Base-by-base conservation (phyloP, 1,140 invertebrate species). In the Procambarus virginalis region DNA sequence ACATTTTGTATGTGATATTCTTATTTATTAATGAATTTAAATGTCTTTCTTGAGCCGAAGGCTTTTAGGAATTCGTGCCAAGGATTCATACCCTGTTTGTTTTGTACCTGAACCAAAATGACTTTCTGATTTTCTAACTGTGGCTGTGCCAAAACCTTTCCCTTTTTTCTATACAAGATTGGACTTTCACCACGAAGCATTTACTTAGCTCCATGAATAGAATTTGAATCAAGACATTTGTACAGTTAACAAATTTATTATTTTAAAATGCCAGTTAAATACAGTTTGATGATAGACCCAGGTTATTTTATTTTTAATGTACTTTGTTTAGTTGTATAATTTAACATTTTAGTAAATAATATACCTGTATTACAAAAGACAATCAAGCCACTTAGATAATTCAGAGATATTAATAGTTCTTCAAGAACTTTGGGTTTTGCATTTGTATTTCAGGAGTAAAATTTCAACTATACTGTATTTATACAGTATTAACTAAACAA, bases 31-130 rank as follows among this genome's bases (percentile, higher is more conserved):
- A 85, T 90, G 84, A 90, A 85, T 90, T 73, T 90, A 75, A 81
- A 89, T 89, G 89, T 90, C 89, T 90, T 90, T 90, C 83, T 90
- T 90, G 89, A 90, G 89, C 89, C 89, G 84, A 90, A 90, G 89
- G 89, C 89, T 90, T 90, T 48, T 80, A 82, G 84, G 77, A 90
- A 81, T 85, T 90, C 77, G 89, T 90, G 89, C 89, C 89, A 90
- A 90, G 89, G 84, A 85, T 81, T 90, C 55, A 81, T 90, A 81
- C 77, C 89, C 89, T 85, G 49, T 90, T 90, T 84, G 73, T 90
- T 85, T 85, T 90, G 89, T 90, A 90, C 89, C 89, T 90, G 89
- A 90, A 85, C 82, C 77, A 78, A 79, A 84, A 89, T 64, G 49
- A 58, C 64, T 83, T 86, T 82, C 80, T 60, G 70, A 90, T 90